Evolutionary conservation across 2,888 invertebrate species (phyloP).

Genomic region (Metellina segmentata): DNA sequence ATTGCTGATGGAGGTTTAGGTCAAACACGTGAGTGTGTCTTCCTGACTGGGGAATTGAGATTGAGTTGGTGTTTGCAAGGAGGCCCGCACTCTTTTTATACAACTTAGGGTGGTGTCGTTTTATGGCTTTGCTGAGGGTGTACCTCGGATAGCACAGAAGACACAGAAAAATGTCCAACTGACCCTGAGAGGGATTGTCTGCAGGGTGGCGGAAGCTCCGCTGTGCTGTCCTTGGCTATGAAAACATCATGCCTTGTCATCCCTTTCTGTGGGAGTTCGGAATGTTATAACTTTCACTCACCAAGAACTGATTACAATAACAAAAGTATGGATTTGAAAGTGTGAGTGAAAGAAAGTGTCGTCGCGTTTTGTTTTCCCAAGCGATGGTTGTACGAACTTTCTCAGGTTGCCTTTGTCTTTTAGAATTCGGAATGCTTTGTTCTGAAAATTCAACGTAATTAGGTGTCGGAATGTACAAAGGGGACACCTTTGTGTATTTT

Average conservation of each 20-base stretch:
- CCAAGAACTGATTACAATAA: conserved; percentile 7
- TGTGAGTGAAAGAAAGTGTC: conserved; percentile 12
- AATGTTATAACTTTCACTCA: conserved; percentile 42
- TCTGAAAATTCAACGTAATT: too few species aligned
- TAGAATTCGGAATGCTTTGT: too few species aligned
- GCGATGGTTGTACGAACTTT: background rate
- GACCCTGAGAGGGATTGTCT: conserved; percentile 70
- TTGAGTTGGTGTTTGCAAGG: conserved; percentile 14
- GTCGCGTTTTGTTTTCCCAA: background rate
- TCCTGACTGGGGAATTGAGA: background rate
- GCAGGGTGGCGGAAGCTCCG: conserved; percentile 60
- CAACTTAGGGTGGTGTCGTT: conserved; percentile 65
- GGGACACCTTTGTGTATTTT: background rate
- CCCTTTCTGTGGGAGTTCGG: conserved; percentile 41
- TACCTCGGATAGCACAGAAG: conserved; percentile 23
- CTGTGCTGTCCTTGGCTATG: conserved; percentile 41
- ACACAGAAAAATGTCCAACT: conserved; percentile 63
- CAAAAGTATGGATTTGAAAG: background rate
- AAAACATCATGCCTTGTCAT: conserved; percentile 26
- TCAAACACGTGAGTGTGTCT: background rate
- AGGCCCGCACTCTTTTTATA: conserved; percentile 58
- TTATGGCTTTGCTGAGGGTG: conserved; percentile 42
- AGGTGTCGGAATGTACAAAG: background rate
- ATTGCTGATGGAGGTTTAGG: background rate
- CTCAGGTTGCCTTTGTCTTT: background rate